Percentiles rank a stretch among this genome's conserved stretches.
Evolutionary conservation across 2,797 vertebrate species (phyloP).

Genomic region (Tangara arthus): DNA sequence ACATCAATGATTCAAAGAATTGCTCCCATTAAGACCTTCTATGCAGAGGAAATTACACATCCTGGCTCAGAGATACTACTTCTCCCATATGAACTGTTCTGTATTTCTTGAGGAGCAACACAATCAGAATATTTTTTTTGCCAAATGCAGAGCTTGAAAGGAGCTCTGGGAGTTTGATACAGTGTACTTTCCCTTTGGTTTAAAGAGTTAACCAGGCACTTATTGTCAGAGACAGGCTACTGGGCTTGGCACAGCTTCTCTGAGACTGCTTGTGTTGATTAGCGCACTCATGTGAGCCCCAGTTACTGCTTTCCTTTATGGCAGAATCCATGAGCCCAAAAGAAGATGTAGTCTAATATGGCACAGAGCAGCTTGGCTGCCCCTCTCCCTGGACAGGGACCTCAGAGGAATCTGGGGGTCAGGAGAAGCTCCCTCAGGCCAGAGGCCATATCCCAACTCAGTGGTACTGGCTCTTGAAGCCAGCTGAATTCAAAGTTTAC

Average conservation of each 20-base stretch:
- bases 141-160: background rate
- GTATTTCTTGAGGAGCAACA: background rate
- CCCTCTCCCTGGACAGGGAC: background rate
- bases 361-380: background rate
- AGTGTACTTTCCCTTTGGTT: background rate
- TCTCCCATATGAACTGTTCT: background rate
- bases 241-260: background rate
- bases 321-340: background rate
- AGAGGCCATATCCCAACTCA: rapidly evolving
- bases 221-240: background rate
- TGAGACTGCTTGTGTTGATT: background rate
- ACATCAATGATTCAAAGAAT: background rate
- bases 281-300: background rate
- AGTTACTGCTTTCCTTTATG: background rate
- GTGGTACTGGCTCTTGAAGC: background rate
- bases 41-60: background rate
- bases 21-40: background rate
- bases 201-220: background rate
- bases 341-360: background rate
- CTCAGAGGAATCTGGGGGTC: background rate
- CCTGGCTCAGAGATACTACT: background rate
- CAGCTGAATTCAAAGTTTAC: background rate
- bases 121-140: background rate
- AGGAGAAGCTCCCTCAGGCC: background rate
- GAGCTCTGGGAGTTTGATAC: background rate